Conservation (phyloP, 2,797 vertebrate species). For the Echeneis naucrates region DNA sequence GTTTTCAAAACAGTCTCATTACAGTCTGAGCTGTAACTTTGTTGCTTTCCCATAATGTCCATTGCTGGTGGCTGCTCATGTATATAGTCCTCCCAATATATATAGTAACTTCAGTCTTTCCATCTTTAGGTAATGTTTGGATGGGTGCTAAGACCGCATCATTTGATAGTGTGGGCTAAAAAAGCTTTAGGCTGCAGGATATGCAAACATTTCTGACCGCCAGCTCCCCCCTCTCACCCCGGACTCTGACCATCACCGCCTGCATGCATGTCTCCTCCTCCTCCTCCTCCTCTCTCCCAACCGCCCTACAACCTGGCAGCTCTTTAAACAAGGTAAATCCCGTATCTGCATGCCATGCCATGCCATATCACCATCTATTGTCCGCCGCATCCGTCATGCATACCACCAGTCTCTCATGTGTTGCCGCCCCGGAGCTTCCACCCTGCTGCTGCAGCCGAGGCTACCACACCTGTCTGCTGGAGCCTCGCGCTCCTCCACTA, state of each 20-base stretch:
- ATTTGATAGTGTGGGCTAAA: too few relatives aligned
- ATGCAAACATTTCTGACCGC: background rate
- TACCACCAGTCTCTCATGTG: background rate
- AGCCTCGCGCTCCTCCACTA: constrained; percentile 21
- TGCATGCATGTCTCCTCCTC: constrained; percentile 46
- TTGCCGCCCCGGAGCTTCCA: constrained; percentile 32
- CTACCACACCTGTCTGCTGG: constrained; percentile 73
- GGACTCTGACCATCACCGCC: constrained; percentile 49
- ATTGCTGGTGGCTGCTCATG: too few relatives aligned
- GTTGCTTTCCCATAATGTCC: too few relatives aligned
- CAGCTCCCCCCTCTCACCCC: constrained; percentile 44
- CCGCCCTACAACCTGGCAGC: constrained; percentile 53
- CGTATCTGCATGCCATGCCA: constrained; percentile 56
- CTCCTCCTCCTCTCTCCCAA: constrained; percentile 13
- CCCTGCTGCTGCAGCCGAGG: constrained; percentile 3
- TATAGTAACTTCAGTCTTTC: background rate
- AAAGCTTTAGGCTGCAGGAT: background rate
- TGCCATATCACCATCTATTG: constrained; percentile 32
- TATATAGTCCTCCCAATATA: background rate
- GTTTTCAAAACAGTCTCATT: background rate
- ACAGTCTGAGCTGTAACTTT: background rate
- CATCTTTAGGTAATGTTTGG: too few relatives aligned
- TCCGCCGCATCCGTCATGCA: constrained; percentile 31
- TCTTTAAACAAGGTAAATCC: constrained; percentile 64
- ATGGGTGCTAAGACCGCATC: too few relatives aligned